Evolutionary conservation across 2,888 invertebrate genomes (phyloP), one percentile per base, ranked within the genome.

Genomic region (Frankliniella fusca): DNA sequence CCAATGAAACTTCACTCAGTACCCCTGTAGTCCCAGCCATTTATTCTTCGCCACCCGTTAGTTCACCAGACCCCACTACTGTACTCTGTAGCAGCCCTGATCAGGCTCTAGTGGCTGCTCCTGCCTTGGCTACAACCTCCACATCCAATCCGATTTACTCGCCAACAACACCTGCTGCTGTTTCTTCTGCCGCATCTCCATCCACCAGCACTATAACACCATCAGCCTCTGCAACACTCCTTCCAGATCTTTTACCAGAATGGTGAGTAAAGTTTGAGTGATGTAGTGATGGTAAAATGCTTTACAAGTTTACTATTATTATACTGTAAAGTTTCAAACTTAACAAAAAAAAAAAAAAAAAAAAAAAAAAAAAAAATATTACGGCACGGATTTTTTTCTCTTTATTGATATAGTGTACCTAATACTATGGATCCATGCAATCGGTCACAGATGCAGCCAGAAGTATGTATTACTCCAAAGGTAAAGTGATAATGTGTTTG

Each of bases 241-340:
- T 76, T 23, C 70, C 70, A 76, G 70, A 76, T 76, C 27, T 76
- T 8, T 23, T 76, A 23, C 70, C 70, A 27, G 70, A 76, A 76
- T 76, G 70, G 70, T 76, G 27, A 76, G 70, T 27, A 76, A 20
- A 20, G 10, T 38, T 38, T 3, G 5, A 38, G 38, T 38, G 2
- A 38, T 38, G 2, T 38, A 38, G 2, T 38, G 38, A 38, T 38
- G 38, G 38, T 38, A 38, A 38, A 38, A 38, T 3, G 5, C 38
- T 3, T 2, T 38, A 38, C n/a, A n/a, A n/a, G n/a, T 38, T 38
- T 38, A 3, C 3, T 38, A 38, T 38, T 38, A 5, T 38, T 38
- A 1, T 15, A 8, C 61, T 61, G 18, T 18, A 18, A 61, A 61
- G n/a, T 61, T 61, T 15, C 7, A 11, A 61, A 61, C n/a, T 61